These are phyloP conservation scores for Zaprionus ornatus DNA, from an alignment of 1,140 invertebrate species.

Conservation along the genomic window DNA sequence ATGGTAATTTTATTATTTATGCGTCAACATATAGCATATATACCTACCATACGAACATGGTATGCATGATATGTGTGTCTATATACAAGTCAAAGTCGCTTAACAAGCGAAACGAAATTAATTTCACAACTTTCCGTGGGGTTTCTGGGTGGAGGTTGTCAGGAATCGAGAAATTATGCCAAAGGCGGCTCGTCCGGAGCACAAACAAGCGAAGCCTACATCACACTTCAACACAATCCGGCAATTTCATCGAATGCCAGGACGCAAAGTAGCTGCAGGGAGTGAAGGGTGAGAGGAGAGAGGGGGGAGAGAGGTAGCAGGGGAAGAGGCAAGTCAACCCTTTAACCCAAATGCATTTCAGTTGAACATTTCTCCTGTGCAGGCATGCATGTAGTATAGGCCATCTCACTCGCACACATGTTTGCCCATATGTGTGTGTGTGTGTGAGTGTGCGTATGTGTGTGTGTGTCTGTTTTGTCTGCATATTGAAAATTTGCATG, in stretches of 20 bases:
- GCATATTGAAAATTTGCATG: constrained; percentile 83
- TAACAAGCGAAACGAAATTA: constrained; percentile 71
- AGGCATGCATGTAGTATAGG: constrained; percentile 66
- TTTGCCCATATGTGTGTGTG: background rate
- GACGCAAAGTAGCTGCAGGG: constrained; percentile 16
- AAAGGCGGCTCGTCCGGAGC: constrained; percentile 57
- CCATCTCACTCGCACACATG: constrained; percentile 4
- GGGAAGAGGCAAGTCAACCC: constrained; percentile 29
- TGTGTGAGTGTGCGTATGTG: background rate
- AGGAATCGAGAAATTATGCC: constrained; percentile 66
- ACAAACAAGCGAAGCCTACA: constrained; percentile 82
- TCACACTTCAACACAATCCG: constrained; percentile 83
- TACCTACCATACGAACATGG: constrained; percentile 12
- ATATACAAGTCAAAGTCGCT: constrained; percentile 41
- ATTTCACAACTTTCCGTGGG: constrained; percentile 54
- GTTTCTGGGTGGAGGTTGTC: background rate
- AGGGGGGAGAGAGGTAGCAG: constrained; percentile 7
- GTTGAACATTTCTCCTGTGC: constrained; percentile 62
- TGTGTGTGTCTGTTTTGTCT: constrained; percentile 64
- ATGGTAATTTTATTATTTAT: constrained; percentile 46
- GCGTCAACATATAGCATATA: background rate
- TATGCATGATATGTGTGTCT: constrained; percentile 8
- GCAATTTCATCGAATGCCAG: constrained; percentile 76
- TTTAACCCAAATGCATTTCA: constrained; percentile 71
- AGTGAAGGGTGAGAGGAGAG: background rate